A percentile compares a stretch with the other conserved stretches of the same genome.
Evolutionary conservation across 92 coral and sea anemone species (phyloP).

Genomic region (Porites rus): DNA sequence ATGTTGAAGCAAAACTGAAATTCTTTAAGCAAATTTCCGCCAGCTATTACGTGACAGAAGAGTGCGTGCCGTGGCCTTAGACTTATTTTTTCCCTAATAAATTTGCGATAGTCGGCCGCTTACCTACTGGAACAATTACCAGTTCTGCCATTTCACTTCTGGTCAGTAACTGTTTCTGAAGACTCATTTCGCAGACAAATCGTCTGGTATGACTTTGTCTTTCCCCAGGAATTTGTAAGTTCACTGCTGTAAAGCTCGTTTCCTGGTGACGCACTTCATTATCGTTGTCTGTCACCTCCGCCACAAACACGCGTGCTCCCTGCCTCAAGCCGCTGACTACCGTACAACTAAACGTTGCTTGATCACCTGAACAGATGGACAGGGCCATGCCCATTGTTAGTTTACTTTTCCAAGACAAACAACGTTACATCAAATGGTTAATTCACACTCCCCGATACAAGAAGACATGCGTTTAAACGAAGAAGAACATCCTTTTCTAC

Average conservation of each 20-base stretch:
- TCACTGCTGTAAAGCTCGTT: background rate
- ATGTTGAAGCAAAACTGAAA: no score
- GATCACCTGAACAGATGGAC: constrained; percentile 6
- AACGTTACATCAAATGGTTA: no score
- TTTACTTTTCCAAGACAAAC: no score
- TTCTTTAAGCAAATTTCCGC: no score
- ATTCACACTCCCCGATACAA: no score
- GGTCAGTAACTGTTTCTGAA: background rate
- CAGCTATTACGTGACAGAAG: no score
- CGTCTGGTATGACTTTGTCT: background rate
- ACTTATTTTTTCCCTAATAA: no score
- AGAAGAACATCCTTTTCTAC: background rate
- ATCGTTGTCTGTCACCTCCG: constrained; percentile 10
- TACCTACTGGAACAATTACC: background rate
- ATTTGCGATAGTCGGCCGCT: background rate
- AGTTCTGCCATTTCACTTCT: constrained; percentile 12
- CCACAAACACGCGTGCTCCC: constrained; percentile 2
- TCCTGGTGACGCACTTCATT: constrained; percentile 1
- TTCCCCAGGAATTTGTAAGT: background rate
- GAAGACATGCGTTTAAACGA: no score
- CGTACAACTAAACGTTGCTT: constrained; percentile 14
- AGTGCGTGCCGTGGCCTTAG: no score
- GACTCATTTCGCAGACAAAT: constrained; percentile 2
- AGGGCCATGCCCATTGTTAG: background rate
- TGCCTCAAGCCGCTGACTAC: constrained; percentile 13